phyloP scores from a whole-genome alignment of 2,113 vertebrate genomes.

The Gambusia holbrooki region DNA sequence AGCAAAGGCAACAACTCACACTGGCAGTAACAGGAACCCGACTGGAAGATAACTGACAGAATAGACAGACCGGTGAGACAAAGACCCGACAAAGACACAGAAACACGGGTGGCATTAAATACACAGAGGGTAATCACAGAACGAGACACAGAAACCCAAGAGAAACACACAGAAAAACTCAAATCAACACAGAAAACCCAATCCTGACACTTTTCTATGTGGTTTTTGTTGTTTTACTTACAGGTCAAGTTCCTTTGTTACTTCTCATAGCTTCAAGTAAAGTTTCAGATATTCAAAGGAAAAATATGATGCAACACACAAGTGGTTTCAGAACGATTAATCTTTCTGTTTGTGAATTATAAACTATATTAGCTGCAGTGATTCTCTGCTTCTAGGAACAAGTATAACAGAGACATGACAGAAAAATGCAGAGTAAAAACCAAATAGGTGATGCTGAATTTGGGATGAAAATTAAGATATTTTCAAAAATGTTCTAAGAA shows the following conservation, averaged over 20 bases:
- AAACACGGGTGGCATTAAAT: too few relatives aligned
- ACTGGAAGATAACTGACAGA: too few relatives aligned
- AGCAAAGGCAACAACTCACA: too few relatives aligned
- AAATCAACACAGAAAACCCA: too few relatives aligned
- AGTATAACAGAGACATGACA: conserved; percentile 16
- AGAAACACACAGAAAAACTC: too few relatives aligned
- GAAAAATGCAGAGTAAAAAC: conserved; percentile 10
- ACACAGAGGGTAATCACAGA: too few relatives aligned
- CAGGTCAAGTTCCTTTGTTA: not conserved
- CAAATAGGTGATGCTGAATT: conserved; percentile 10
- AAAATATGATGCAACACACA: conserved; percentile 23
- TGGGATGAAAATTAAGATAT: conserved; percentile 23
- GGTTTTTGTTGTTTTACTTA: not conserved
- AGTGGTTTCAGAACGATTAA: conserved; percentile 9
- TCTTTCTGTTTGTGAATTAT: conserved; percentile 30
- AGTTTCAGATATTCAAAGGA: conserved; percentile 31
- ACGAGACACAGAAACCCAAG: too few relatives aligned
- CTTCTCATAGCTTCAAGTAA: conserved; percentile 23
- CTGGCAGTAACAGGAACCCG: too few relatives aligned
- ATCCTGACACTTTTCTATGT: too few relatives aligned
- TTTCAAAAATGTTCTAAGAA: conserved; percentile 9
- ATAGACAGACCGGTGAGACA: too few relatives aligned
- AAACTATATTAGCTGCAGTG: conserved; percentile 12
- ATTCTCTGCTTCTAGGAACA: conserved; percentile 21
- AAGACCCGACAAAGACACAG: too few relatives aligned